phyloP scores from a whole-genome alignment of 2,113 vertebrate species.

The Eubucco bourcierii region DNA sequence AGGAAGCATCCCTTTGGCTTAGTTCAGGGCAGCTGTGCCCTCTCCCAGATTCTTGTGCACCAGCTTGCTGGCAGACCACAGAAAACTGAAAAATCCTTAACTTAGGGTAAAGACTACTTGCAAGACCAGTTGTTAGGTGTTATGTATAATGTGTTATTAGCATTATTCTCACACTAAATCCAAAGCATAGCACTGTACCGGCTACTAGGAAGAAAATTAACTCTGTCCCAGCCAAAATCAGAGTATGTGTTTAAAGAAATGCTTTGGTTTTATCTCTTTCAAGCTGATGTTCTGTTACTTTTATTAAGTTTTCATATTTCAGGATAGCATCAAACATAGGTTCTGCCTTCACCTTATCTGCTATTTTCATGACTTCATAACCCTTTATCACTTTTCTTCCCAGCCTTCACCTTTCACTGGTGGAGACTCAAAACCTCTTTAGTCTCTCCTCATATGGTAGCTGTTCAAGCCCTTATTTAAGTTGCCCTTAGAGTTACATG shows the following conservation, averaged over 20 bases:
- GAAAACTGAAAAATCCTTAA: not conserved
- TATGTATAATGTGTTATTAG: not conserved
- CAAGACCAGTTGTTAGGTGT: not conserved
- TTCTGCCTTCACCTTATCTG: not conserved
- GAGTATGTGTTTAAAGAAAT: not conserved
- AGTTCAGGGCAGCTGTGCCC: not conserved
- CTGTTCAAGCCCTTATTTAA: not conserved
- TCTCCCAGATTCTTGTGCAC: too few relatives aligned
- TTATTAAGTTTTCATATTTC: not conserved
- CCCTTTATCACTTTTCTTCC: not conserved
- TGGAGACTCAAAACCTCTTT: not conserved
- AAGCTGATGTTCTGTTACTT: not conserved
- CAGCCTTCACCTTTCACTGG: not conserved
- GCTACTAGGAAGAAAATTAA: not conserved
- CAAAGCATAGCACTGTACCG: not conserved
- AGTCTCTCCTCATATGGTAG: not conserved
- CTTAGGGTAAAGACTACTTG: not conserved
- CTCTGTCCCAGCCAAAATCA: not conserved
- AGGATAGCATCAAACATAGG: not conserved
- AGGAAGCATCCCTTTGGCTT: not conserved
- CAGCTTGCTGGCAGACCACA: not conserved
- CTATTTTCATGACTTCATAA: accelerated
- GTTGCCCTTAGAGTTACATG: not conserved
- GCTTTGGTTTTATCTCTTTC: not conserved
- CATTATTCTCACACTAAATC: not conserved